Evolutionary conservation across 53 echinoderm and acorn worm species (phyloP), one percentile per base, ranked within the genome.

Genomic region (Patiria pectinifera): DNA sequence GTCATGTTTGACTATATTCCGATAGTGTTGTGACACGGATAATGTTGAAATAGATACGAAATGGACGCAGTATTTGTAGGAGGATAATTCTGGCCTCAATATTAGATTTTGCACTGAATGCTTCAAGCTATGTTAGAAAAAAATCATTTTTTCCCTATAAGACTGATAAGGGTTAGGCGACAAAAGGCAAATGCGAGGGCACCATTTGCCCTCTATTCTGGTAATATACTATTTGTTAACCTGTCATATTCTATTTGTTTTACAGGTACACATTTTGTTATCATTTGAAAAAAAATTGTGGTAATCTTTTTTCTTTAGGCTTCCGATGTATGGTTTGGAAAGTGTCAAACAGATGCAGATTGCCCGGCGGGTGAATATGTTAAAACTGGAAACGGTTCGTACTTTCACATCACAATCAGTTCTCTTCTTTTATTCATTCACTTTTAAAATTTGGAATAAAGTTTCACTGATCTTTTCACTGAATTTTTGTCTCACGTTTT

Each of bases 301-400:
- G 4, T 71, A 1, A 21, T 19, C 25, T 3, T 86, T 75, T 61
- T 19, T 88, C 7, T 62, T 16, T 24, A 95, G 95, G 95, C 94
- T 82, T 94, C 95, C 14, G 92, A 89, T 18, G 85, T 95, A 9
- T 84, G 80, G 63, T 26, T 70, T 7, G 95, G 84, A 0, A 23
- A 21, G 58, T 95, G 95, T 44, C 10, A 44, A 60, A 62, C 76
- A 7, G 94, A 95, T 44, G 89, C 44, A 2, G 81, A 95, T 48
- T 95, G 95, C 45, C 69, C 16, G 11, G 79, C 59, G 19, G 90
- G 92, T 11, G 85, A 79, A 62, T 83, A 92, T 26, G 61, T 94
- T 23, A 90, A 72, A 71, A 85, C 88, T 53, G 95, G 95, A n/a
- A 95, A 95, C 80, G 95, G 95, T 95, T 76, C 71, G 95, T 92